A percentile compares a stretch with the other conserved stretches of the same genome.
Evolutionary conservation across 2,888 invertebrate species (phyloP).

Genomic region (Nephrocerus scutellatus): DNA sequence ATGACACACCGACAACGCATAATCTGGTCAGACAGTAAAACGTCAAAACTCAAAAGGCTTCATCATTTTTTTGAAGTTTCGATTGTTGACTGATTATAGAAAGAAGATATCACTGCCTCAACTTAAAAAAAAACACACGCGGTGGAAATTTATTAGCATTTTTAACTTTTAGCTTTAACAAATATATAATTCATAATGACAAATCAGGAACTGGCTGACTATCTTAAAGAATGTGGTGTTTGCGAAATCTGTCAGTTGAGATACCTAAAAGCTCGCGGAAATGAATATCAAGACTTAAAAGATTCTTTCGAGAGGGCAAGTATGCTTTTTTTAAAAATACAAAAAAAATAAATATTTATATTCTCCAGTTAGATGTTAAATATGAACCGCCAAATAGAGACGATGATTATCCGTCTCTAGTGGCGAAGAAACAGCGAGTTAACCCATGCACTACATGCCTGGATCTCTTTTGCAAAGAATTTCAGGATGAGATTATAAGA

Average conservation of each 20-base stretch:
- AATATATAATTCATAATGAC: slow-evolving; percentile 42
- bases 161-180: too few relatives aligned
- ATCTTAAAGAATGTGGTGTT: slow-evolving; percentile 54
- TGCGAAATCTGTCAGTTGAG: slow-evolving; percentile 64
- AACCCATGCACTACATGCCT: slow-evolving; percentile 64
- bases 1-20: too few relatives aligned
- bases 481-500: slow-evolving; percentile 51
- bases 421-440: slow-evolving; percentile 48
- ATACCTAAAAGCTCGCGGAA: slow-evolving; percentile 56
- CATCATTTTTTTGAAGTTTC: too few relatives aligned
- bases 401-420: slow-evolving; percentile 16
- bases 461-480: slow-evolving; percentile 59
- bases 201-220: slow-evolving; percentile 49
- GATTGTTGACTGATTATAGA: too few relatives aligned
- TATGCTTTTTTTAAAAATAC: slow-evolving; percentile 7
- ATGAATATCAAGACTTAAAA: slow-evolving; percentile 51
- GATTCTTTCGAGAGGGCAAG: slow-evolving; percentile 51
- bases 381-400: slow-evolving; percentile 1
- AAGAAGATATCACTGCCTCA: neutral
- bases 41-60: too few relatives aligned
- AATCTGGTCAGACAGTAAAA: too few relatives aligned
- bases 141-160: slow-evolving; percentile 10
- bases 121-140: neutral
- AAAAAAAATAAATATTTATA: neutral
- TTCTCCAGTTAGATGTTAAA: slow-evolving; percentile 26